Base-by-base conservation (phyloP, 2,113 vertebrate genomes). In the Micronycteris hirsuta region DNA sequence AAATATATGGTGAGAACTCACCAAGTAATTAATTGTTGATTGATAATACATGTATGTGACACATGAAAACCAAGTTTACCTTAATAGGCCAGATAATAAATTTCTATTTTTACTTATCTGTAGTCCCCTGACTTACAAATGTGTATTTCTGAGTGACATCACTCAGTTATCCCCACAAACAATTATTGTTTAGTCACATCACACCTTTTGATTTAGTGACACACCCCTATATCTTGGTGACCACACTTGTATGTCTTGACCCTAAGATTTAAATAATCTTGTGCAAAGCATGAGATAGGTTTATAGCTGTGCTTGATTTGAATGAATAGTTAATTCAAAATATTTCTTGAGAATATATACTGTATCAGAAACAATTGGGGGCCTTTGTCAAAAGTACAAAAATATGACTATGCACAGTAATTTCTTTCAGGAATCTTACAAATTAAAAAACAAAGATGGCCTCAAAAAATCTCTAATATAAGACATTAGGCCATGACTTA, bases 401-500 rank as follows among this genome's bases (percentile, higher is more conserved):
- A 78, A 19, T 78, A 15, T 71, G 1, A 76, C 61, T 88, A 38
- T 77, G 26, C 22, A 77, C 28, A 80, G 41, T 70, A 77, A 94
- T 56, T 82, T 38, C 67, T 89, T 41, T 16, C 52, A 68, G 56
- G 8, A 22, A 73, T 82, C 88, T 89, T 54, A 85, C 43, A 91
- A 91, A 83, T 78, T 73, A 68, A 94, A 96, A 95, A 95, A 19
- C 14, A 65, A 87, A 85, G 17, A 68, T 19, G 31, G 31, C 13
- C 24, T 14, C 41, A 28, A 82, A 84, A 54, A 63, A 54, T 52
- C 9, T 81, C 16, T 33, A 70, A 88, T 71, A 86, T 4, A 88
- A 96, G 45, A 76, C 11, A 92, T 28, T 38, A 47, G 16, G 9
- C 15, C 5, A 45, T 58, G 16, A 94, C 1, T 61, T 36, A 38